Base-by-base conservation (phyloP, 1,140 invertebrate species). In the Drosophila navojoa region DNA sequence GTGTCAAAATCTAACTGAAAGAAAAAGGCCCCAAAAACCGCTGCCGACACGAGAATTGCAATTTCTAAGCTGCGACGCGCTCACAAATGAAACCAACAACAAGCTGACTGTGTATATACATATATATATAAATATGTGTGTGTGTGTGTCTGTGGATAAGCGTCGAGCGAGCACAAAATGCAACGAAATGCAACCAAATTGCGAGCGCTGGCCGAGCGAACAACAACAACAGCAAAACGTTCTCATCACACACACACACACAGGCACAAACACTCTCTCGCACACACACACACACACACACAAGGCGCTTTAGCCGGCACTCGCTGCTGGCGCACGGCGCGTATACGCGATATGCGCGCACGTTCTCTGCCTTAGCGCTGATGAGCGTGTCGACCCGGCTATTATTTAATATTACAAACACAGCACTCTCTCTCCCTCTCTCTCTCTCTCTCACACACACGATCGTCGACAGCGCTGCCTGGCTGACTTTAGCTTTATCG, bases 261-360 rank as follows among this genome's bases (percentile, higher is more conserved):
- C 52, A 19, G n/a, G 40, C 40, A 10, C 79, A 32, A 0, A 7
- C 29, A 32, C 29, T 32, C 29, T 32, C 29, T 32, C 29, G 5
- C 29, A 9, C 29, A 19, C 19, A 19, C 19, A 9, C 29, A 19
- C 19, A 19, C 19, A 67, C 73, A 50, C 44, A 22, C 32, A 59
- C 63, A 40, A 13, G 38, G 29, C 49, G 47, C 13, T 70, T 42
- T 60, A 44, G 69, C 82, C 82, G 84, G 82, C 60, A 57, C 22
- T 53, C 49, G 11, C 9, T 59, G 47, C 44, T 38, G 42, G 42
- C 16, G 55, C 52, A 73, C 82, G 79, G 84, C 59, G 68, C 82
- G 82, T 86, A 86, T 86, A 86, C 82, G 82, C 82, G 82, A 86
- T 86, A 71, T 79, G 81, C 72, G 77, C 60, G 75, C 50, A 57